Evolutionary conservation across 1,140 invertebrate species (phyloP).

Genomic region (Caerostris extrusa): DNA sequence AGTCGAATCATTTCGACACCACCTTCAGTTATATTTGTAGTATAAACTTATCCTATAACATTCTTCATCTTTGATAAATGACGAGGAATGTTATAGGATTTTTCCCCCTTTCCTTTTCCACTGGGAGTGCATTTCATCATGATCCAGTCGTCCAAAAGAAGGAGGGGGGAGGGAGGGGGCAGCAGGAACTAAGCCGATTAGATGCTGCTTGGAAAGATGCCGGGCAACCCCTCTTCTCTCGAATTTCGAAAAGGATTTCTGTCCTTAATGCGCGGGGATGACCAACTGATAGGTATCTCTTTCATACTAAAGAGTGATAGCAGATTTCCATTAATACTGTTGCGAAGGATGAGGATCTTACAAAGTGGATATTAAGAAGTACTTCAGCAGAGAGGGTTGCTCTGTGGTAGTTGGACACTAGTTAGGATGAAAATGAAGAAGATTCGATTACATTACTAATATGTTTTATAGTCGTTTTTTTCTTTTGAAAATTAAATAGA

Average conservation of each 20-base stretch:
- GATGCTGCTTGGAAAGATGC: neutral
- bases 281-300: neutral
- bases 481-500: too few species aligned
- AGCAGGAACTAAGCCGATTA: constrained; percentile 5
- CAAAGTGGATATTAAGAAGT: too few species aligned
- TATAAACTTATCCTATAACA: constrained; percentile 32
- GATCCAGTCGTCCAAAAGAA: neutral
- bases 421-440: too few species aligned
- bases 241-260: constrained; percentile 30
- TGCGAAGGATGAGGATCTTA: neutral
- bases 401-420: too few species aligned
- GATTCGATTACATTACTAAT: too few species aligned
- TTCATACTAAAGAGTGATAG: neutral
- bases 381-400: too few species aligned
- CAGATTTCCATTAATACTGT: neutral
- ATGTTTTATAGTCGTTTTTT: too few species aligned
- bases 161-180: neutral
- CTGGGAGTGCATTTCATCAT: constrained; percentile 18
- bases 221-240: neutral
- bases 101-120: neutral
- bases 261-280: neutral
- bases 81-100: neutral
- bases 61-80: constrained; percentile 40
- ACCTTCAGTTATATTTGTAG: constrained; percentile 25
- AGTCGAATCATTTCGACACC: neutral